Percentiles rank a stretch among this genome's conserved stretches.
Conservation (phyloP, 2,888 invertebrate genomes). For the Drosophila paramelanica region DNA sequence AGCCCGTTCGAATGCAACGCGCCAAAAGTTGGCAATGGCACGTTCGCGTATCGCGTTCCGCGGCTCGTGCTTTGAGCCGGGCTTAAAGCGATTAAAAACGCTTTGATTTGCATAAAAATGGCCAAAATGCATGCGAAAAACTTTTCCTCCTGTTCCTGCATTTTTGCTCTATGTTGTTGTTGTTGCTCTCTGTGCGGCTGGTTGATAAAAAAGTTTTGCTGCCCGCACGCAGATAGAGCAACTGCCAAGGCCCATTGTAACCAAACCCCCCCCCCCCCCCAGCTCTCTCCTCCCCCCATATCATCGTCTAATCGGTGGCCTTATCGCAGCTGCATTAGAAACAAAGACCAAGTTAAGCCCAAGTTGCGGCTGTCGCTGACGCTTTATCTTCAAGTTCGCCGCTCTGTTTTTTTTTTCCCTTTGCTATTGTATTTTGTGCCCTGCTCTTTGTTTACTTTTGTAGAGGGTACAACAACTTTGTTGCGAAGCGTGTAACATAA, state of each 20-base stretch:
- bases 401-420: constrained; percentile 1
- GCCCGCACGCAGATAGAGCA: constrained; percentile 57
- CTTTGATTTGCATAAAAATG: constrained; percentile 75
- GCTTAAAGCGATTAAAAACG: constrained; percentile 71
- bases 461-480: not conserved
- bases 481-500: not conserved
- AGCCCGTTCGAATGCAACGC: not conserved
- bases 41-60: constrained; percentile 15
- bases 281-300: not conserved
- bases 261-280: not conserved
- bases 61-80: constrained; percentile 29
- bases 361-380: constrained; percentile 63
- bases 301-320: constrained; percentile 1
- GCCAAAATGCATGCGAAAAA: constrained; percentile 59
- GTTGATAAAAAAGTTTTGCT: constrained; percentile 59
- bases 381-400: constrained; percentile 49
- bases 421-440: constrained; percentile 14
- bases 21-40: constrained; percentile 29
- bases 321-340: constrained; percentile 54
- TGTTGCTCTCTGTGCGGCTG: constrained; percentile 20
- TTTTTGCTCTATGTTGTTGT: not conserved
- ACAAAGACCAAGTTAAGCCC: constrained; percentile 56
- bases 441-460: not conserved
- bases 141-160: constrained; percentile 40
- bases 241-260: not conserved